Conservation (phyloP, 2,888 invertebrate genomes). For the Trissoscelio sp. region DNA sequence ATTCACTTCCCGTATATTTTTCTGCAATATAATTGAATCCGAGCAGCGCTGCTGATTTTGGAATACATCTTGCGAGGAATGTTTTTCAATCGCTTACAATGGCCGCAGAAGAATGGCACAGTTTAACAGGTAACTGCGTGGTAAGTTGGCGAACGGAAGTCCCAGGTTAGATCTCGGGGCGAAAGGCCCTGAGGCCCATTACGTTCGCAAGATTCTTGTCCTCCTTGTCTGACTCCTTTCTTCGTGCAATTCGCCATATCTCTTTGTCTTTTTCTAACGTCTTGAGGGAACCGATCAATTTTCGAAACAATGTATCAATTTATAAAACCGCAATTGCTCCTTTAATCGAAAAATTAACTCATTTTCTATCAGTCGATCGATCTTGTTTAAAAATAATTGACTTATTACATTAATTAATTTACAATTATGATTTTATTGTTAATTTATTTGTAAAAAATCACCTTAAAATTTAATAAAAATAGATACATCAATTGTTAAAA, state of each 20-base stretch:
- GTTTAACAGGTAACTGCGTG: constrained; percentile 71
- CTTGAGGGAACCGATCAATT: constrained; percentile 73
- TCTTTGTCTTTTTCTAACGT: constrained; percentile 36
- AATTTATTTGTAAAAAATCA: too few relatives aligned
- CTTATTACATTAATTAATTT: too few relatives aligned
- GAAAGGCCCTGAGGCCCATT: constrained; percentile 72
- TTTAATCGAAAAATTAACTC: constrained; percentile 16
- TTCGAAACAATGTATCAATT: constrained; percentile 71
- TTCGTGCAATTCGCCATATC: background rate
- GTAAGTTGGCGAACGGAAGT: constrained; percentile 76
- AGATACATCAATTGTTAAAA: too few relatives aligned
- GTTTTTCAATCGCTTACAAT: constrained; percentile 60
- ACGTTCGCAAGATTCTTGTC: constrained; percentile 55
- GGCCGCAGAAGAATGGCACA: constrained; percentile 70
- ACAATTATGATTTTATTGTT: too few relatives aligned
- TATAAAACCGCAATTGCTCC: constrained; percentile 45
- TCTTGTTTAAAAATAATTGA: too few relatives aligned
- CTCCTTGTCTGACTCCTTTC: constrained; percentile 30
- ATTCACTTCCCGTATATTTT: constrained; percentile 20
- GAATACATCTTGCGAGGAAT: constrained; percentile 37
- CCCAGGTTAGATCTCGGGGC: constrained; percentile 72
- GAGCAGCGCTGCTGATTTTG: constrained; percentile 22
- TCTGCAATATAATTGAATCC: constrained; percentile 29
- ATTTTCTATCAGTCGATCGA: background rate
- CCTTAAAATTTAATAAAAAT: too few relatives aligned